A percentile compares a stretch with the other conserved stretches of the same genome.
phyloP scores from a whole-genome alignment of 2,113 vertebrate genomes.

The Eublepharis macularius region DNA sequence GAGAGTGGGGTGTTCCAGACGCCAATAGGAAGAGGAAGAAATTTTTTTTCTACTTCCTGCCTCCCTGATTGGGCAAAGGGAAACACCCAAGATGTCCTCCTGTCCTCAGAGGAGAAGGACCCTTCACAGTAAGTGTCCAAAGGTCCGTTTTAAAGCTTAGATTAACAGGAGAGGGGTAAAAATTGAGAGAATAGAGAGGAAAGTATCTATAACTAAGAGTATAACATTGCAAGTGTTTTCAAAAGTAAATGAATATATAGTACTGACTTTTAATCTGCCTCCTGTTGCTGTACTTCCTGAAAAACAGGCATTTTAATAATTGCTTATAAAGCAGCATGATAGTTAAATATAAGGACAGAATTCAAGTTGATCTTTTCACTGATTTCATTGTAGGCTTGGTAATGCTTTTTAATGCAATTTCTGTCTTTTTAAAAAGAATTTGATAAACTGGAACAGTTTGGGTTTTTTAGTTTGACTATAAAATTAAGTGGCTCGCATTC shows the following conservation, averaged over 20 bases:
- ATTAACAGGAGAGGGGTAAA: background rate
- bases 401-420: background rate
- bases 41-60: too few relatives aligned
- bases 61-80: too few relatives aligned
- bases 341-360: background rate
- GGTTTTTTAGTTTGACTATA: background rate
- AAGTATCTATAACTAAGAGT: background rate
- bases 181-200: background rate
- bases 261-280: background rate
- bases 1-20: too few relatives aligned
- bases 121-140: too few relatives aligned
- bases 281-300: slow-evolving; percentile 4
- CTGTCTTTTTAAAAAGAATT: background rate
- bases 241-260: background rate
- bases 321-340: background rate
- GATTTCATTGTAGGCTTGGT: background rate
- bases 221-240: background rate
- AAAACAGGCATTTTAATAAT: background rate
- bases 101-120: too few relatives aligned
- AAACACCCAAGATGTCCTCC: too few relatives aligned
- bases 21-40: too few relatives aligned
- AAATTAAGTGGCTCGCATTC: background rate
- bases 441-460: background rate
- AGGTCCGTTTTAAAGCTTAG: background rate
- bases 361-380: background rate